Conservation (phyloP, 1,140 invertebrate species). For the Neodiprion lecontei region DNA sequence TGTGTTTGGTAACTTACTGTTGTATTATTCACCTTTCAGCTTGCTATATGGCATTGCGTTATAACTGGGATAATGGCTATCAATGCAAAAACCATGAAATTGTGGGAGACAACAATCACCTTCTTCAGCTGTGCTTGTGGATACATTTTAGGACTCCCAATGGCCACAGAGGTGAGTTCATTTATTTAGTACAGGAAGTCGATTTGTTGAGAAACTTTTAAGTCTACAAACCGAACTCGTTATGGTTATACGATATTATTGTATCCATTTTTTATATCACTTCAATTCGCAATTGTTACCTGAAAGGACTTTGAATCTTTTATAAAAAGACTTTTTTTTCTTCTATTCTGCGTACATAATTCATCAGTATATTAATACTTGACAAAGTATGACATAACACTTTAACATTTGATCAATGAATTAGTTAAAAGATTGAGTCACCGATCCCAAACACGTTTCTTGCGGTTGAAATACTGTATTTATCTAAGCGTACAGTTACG, state of each 20-base stretch:
- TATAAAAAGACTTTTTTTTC: too few species aligned
- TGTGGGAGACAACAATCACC: conserved; percentile 86
- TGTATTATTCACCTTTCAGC: conserved; percentile 63
- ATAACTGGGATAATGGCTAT: conserved; percentile 82
- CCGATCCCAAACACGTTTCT: too few species aligned
- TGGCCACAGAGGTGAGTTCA: conserved; percentile 83
- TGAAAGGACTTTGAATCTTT: too few species aligned
- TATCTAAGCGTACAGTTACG: neutral
- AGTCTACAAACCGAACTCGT: too few species aligned
- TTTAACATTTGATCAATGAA: neutral
- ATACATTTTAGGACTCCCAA: conserved; percentile 83
- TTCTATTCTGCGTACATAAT: too few species aligned
- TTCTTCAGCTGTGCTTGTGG: conserved; percentile 85
- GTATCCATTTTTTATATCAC: too few species aligned
- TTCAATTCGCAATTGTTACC: too few species aligned
- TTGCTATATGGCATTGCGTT: conserved; percentile 82
- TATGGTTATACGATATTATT: too few species aligned
- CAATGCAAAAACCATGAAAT: conserved; percentile 72
- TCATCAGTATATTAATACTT: too few species aligned
- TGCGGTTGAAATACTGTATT: neutral
- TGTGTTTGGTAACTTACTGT: neutral
- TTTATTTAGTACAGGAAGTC: neutral
- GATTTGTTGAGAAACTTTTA: too few species aligned
- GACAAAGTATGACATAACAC: too few species aligned
- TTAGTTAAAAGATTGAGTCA: neutral